Percentiles rank a stretch among this genome's conserved stretches.
Conservation (phyloP, 2,797 vertebrate genomes). For the Lacerta agilis region DNA sequence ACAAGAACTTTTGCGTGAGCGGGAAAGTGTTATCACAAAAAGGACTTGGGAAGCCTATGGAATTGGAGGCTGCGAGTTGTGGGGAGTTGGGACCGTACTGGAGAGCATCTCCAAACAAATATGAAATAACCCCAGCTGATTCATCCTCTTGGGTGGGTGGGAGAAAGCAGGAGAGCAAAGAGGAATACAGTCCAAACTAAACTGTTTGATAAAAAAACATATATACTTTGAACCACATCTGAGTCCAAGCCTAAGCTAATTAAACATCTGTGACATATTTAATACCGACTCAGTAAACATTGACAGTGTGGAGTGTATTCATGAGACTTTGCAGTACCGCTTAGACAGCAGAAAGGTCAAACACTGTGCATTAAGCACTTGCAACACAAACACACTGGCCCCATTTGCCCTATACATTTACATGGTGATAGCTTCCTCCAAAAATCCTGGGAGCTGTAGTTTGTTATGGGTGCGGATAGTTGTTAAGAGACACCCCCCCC, state of each 20-base stretch:
- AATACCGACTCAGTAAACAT: slow-evolving; percentile 41
- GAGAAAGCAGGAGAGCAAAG: background rate
- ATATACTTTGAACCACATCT: slow-evolving; percentile 53
- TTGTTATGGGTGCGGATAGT: too few species aligned
- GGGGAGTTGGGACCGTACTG: background rate
- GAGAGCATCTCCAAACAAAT: slow-evolving; percentile 9
- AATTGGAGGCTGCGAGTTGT: too few species aligned
- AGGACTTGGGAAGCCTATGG: background rate
- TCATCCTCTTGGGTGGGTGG: slow-evolving; percentile 3
- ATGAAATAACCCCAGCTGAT: slow-evolving; percentile 30
- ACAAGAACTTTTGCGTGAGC: background rate
- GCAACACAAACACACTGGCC: background rate
- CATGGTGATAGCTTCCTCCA: too few species aligned
- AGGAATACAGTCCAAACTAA: slow-evolving; percentile 48
- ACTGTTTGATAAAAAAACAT: slow-evolving; percentile 38
- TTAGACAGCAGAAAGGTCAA: slow-evolving; percentile 25
- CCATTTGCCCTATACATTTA: too few species aligned
- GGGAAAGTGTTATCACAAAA: background rate
- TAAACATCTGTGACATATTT: slow-evolving; percentile 54
- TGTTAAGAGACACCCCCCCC: too few species aligned
- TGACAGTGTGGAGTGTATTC: background rate
- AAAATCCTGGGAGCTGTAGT: too few species aligned
- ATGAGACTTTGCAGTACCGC: background rate
- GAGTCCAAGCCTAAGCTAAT: slow-evolving; percentile 42
- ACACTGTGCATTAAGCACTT: background rate